Conservation (phyloP, 2,888 invertebrate species). For the Tigriopus californicus region DNA sequence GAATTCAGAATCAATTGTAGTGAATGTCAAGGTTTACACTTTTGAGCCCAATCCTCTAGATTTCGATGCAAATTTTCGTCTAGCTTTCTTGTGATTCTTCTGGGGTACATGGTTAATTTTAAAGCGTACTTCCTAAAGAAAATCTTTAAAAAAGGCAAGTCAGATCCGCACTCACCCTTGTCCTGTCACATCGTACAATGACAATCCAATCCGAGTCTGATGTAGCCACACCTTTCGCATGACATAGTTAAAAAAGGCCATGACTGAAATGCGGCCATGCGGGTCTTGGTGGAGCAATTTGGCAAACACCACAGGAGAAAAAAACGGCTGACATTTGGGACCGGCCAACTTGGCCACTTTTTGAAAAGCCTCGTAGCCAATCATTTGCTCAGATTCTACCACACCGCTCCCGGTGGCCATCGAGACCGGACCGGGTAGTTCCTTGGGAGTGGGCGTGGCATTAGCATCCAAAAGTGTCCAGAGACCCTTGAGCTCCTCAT, state of each 20-base stretch:
- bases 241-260: conserved; percentile 79
- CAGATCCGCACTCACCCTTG: conserved; percentile 53
- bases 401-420: not conserved
- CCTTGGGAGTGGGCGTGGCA: conserved; percentile 44
- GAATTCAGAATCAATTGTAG: too few relatives aligned
- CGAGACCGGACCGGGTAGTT: not conserved
- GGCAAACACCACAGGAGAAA: conserved; percentile 64
- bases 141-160: too few relatives aligned
- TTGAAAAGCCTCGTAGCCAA: conserved; percentile 65
- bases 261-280: conserved; percentile 66
- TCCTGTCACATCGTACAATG: conserved; percentile 77
- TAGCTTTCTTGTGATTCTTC: too few relatives aligned
- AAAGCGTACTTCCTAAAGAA: too few relatives aligned
- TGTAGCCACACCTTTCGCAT: conserved; percentile 89
- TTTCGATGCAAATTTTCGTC: too few relatives aligned
- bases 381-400: conserved; percentile 58
- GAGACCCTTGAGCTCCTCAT: conserved; percentile 51
- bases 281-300: conserved; percentile 68
- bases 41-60: too few relatives aligned
- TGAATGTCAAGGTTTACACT: too few relatives aligned
- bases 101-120: too few relatives aligned
- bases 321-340: conserved; percentile 43
- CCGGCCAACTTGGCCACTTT: conserved; percentile 55
- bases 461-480: conserved; percentile 67
- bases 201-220: conserved; percentile 80